Conservation (phyloP, 2,888 invertebrate species). For the Trachelus troglodyta region DNA sequence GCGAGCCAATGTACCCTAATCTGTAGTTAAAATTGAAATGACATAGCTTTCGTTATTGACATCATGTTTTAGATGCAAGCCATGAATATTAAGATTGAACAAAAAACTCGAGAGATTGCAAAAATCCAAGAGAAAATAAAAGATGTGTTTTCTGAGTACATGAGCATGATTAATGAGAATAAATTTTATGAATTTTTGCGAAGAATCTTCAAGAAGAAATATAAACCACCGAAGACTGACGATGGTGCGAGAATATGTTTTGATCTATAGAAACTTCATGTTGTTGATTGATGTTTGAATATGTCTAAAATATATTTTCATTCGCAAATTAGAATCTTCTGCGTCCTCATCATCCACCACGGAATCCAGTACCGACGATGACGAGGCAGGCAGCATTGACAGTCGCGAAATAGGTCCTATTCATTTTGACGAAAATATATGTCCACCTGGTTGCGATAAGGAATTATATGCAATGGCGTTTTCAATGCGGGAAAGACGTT, state of each 20-base stretch:
- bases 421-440: slow-evolving; percentile 77
- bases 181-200: slow-evolving; percentile 83
- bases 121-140: slow-evolving; percentile 67
- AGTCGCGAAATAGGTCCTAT: slow-evolving; percentile 76
- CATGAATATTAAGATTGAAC: slow-evolving; percentile 64
- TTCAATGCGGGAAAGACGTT: slow-evolving; percentile 72
- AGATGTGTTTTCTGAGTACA: slow-evolving; percentile 70
- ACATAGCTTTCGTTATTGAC: not conserved
- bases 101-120: slow-evolving; percentile 65
- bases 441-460: slow-evolving; percentile 78
- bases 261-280: not conserved
- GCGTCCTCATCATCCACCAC: slow-evolving; percentile 68
- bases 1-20: not conserved
- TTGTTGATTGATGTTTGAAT: not conserved
- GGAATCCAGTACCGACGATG: slow-evolving; percentile 68
- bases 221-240: slow-evolving; percentile 75
- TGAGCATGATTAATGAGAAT: slow-evolving; percentile 73
- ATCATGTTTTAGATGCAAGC: slow-evolving; percentile 37
- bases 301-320: not conserved
- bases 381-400: slow-evolving; percentile 72
- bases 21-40: not conserved
- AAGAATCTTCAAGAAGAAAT: slow-evolving; percentile 86
- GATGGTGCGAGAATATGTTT: slow-evolving; percentile 61
- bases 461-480: slow-evolving; percentile 77
- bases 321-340: slow-evolving; percentile 24